These are phyloP conservation scores for Nomada lathburiana DNA, from an alignment of 2,888 invertebrate species.

Conservation along the genomic window DNA sequence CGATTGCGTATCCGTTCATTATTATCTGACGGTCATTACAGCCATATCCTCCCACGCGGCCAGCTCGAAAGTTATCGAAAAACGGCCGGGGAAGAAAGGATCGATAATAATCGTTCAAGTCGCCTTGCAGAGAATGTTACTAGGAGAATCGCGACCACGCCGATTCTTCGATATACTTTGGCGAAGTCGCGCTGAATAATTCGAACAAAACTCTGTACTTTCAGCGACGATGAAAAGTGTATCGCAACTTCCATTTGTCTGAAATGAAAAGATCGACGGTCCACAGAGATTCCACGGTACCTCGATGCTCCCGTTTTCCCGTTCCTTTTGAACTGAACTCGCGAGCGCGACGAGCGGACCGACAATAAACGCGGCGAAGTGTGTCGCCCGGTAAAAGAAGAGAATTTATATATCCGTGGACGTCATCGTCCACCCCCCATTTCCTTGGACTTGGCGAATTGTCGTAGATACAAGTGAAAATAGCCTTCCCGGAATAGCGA, in stretches of 20 bases:
- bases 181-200: neutral
- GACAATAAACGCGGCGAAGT: neutral
- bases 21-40: constrained; percentile 65
- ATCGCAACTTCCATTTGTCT: no score
- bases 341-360: neutral
- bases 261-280: no score
- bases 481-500: constrained; percentile 76
- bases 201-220: neutral
- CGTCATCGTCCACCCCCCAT: constrained; percentile 68
- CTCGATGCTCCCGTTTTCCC: neutral
- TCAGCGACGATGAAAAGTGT: no score
- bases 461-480: constrained; percentile 73
- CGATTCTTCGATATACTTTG: neutral
- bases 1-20: constrained; percentile 73
- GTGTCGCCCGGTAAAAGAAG: constrained; percentile 44
- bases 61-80: constrained; percentile 4
- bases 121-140: constrained; percentile 16
- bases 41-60: constrained; percentile 49
- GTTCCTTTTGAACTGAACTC: neutral
- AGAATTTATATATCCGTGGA: constrained; percentile 58
- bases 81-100: constrained; percentile 20
- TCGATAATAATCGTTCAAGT: constrained; percentile 36
- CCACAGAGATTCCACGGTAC: neutral
- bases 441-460: constrained; percentile 72
- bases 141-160: constrained; percentile 33